Conservation (phyloP, 2,113 vertebrate species). For the Amphilophus citrinellus region DNA sequence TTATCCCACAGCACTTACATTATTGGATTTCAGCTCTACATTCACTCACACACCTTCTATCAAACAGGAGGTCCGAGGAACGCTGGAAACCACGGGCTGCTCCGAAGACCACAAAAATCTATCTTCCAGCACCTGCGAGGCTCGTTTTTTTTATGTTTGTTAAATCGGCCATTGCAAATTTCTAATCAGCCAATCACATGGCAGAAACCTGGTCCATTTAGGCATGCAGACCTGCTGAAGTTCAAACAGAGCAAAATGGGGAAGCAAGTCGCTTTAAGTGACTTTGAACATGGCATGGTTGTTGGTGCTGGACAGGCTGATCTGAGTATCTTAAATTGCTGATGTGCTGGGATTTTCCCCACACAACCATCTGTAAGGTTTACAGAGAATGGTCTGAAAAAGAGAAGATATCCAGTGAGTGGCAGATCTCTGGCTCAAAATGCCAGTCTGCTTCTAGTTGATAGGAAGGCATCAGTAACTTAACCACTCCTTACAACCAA, state of each 20-base stretch:
- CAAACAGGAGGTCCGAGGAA: too few relatives aligned
- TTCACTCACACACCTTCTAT: not conserved
- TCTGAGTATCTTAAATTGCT: too few relatives aligned
- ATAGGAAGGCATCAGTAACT: not conserved
- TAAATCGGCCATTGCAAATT: not conserved
- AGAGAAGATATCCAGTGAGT: not conserved
- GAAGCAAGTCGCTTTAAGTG: accelerated
- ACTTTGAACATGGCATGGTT: not conserved
- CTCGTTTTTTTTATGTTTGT: not conserved
- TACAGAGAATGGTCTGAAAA: not conserved
- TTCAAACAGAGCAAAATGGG: not conserved
- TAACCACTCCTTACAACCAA: not conserved
- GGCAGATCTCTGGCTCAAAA: not conserved
- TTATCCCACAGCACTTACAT: too few relatives aligned
- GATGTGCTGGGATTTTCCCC: not conserved
- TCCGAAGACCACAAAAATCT: not conserved
- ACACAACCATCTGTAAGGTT: not conserved
- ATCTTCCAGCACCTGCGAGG: not conserved
- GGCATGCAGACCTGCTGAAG: not conserved
- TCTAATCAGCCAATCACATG: not conserved
- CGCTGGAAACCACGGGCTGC: not conserved
- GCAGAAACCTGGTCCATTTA: not conserved
- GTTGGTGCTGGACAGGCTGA: accelerated
- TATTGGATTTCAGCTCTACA: not conserved
- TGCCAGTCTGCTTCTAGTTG: not conserved